phyloP scores from a whole-genome alignment of 1,140 invertebrate genomes.

The Cephus cinctus region DNA sequence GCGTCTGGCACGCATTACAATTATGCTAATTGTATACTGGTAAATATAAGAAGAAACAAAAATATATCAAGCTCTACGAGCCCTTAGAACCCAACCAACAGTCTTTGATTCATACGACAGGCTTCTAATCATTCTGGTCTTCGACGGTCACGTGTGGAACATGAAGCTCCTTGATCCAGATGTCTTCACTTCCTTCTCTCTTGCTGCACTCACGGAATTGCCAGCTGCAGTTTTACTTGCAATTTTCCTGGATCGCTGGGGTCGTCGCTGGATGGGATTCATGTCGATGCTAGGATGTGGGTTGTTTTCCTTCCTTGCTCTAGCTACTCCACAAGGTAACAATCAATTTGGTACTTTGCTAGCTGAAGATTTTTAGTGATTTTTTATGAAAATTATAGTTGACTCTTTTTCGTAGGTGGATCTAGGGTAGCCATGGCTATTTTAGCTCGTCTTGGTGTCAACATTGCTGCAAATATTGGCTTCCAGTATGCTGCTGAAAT shows the following conservation, averaged over 20 bases:
- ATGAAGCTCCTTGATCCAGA: constrained; percentile 77
- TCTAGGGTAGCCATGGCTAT: constrained; percentile 52
- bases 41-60: constrained; percentile 41
- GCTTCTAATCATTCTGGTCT: constrained; percentile 80
- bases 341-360: neutral
- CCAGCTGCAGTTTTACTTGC: constrained; percentile 82
- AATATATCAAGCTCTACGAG: no score
- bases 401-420: constrained; percentile 25
- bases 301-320: neutral
- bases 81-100: neutral
- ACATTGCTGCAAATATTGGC: constrained; percentile 65
- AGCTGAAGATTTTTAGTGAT: neutral
- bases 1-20: constrained; percentile 68
- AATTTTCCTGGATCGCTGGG: constrained; percentile 77
- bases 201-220: constrained; percentile 79
- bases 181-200: constrained; percentile 81
- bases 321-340: neutral
- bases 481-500: constrained; percentile 66
- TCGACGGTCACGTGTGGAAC: constrained; percentile 84
- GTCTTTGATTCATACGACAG: constrained; percentile 35
- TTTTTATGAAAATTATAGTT: neutral
- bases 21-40: constrained; percentile 78
- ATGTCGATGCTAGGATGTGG: neutral
- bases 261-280: constrained; percentile 72
- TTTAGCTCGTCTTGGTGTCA: constrained; percentile 58